Conservation (phyloP, 1,140 invertebrate species). For the Drosophila bocki region DNA sequence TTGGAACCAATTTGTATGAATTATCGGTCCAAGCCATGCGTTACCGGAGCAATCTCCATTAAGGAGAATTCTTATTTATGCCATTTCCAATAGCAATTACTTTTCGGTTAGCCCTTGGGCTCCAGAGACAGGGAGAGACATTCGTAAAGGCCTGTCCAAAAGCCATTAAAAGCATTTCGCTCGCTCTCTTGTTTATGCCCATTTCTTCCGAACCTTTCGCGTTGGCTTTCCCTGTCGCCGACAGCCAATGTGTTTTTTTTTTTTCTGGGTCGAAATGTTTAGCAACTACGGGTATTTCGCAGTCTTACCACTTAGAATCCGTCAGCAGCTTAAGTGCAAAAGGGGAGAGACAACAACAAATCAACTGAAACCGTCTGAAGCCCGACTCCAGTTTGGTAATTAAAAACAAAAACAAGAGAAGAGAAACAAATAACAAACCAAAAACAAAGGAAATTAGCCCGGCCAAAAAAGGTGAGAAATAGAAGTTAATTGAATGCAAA, state of each 20-base stretch:
- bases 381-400: constrained; percentile 44
- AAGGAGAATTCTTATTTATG: constrained; percentile 27
- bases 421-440: constrained; percentile 36
- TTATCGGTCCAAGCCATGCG: not conserved
- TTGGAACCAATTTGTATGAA: constrained; percentile 27
- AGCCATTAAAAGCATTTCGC: constrained; percentile 40
- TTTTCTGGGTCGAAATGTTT: constrained; percentile 75
- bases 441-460: constrained; percentile 73
- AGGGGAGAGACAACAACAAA: constrained; percentile 38
- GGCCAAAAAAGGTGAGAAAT: constrained; percentile 68
- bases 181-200: constrained; percentile 25
- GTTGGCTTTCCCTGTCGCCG: constrained; percentile 50
- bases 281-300: constrained; percentile 53
- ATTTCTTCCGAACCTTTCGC: constrained; percentile 18
- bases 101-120: constrained; percentile 19
- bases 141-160: constrained; percentile 25
- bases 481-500: constrained; percentile 81
- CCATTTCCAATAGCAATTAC: constrained; percentile 38
- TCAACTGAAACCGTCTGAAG: constrained; percentile 34
- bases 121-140: constrained; percentile 6
- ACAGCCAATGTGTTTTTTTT: constrained; percentile 34
- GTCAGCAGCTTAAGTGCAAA: constrained; percentile 53
- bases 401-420: constrained; percentile 34
- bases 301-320: constrained; percentile 61
- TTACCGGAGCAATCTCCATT: constrained; percentile 35